phyloP scores from a whole-genome alignment of 53 echinoderm and acorn worm genomes.

The Paracentrotus lividus region DNA sequence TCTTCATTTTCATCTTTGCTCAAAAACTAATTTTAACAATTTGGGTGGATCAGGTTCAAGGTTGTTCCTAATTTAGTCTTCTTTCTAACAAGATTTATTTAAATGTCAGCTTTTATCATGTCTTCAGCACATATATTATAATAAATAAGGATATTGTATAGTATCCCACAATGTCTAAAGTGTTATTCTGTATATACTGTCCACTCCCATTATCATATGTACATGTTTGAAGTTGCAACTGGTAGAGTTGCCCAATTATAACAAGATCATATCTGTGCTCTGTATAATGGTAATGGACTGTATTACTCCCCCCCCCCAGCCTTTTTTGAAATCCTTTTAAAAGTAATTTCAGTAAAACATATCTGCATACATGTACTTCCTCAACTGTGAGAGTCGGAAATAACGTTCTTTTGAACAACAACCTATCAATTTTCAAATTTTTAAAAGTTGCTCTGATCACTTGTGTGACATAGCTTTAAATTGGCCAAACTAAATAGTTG shows the following conservation, averaged over 20 bases:
- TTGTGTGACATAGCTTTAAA: too few species aligned
- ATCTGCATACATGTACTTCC: neutral
- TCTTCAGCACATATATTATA: neutral
- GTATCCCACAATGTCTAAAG: neutral
- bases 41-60: neutral
- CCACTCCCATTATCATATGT: too few species aligned
- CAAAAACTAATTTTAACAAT: neutral
- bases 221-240: neutral
- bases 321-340: neutral
- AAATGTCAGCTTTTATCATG: conserved; percentile 11
- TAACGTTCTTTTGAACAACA: too few species aligned
- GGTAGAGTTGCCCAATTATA: too few species aligned
- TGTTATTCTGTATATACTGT: neutral
- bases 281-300: neutral
- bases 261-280: neutral
- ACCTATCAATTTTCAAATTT: too few species aligned
- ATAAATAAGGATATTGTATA: neutral
- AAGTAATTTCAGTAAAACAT: neutral
- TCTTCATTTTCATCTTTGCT: neutral
- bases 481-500: too few species aligned
- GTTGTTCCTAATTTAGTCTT: neutral
- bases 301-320: neutral
- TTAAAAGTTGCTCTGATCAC: too few species aligned
- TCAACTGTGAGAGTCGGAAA: too few species aligned
- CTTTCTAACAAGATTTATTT: neutral